Base-by-base conservation (phyloP, 1,140 invertebrate genomes). In the Bombus huntii region DNA sequence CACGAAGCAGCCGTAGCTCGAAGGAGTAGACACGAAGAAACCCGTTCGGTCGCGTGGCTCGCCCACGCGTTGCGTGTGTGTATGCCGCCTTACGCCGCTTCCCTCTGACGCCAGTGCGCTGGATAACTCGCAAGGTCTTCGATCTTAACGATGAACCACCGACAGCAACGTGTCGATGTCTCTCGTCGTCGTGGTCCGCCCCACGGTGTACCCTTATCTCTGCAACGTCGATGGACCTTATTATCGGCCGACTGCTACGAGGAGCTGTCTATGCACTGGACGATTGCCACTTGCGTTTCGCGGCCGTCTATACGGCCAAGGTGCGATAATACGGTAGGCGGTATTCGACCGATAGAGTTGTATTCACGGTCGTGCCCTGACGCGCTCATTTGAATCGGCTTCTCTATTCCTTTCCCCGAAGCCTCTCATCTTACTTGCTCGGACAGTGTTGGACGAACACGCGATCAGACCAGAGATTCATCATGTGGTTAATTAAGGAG, bases 41-140 rank as follows among this genome's bases (percentile, higher is more conserved):
- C 93, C 91, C 92, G 93, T 93, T 91, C 78, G 87, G 93, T 93
- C 92, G 92, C 93, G 93, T 93, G 93, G 92, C 92, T 71, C 91
- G 90, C 93, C 93, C 89, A 93, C 93, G 92, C 93, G 66, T 91
- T 89, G 87, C 86, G 89, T 91, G 91, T 87, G 85, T 87, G 76
- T 73, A 89, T 66, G 86, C 81, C 87, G 88, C 88, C 85, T 86
- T 87, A 85, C 79, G 66, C 70, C 86, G 77, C 74, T 71, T 70
- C 83, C 78, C 70, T 77, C 25, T 42, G 59, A 62, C 59, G 59
- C 59, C 59, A 62, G 12, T n/a, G 10, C 22, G 34, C 12, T 44
- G 78, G 70, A 82, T 76, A 77, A 31, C 81, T 87, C 68, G 88
- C 86, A 57, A 87, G 85, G 85, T 82, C 85, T 81, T 90, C 82